Conservation (phyloP, 2,797 vertebrate species). For the Sebastiscus tertius region DNA sequence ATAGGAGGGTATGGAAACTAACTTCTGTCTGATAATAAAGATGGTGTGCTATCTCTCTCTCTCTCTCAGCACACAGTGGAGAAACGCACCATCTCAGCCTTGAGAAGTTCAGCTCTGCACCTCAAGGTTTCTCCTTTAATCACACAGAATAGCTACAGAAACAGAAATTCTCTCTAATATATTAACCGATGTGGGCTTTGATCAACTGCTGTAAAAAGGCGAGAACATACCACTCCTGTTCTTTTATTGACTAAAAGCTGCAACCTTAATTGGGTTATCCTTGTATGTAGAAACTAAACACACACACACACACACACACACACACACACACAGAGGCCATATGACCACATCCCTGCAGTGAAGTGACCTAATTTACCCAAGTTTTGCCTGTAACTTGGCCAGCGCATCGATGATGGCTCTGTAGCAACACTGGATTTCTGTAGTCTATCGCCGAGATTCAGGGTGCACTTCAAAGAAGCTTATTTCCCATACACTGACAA, state of each 20-base stretch:
- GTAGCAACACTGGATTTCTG: constrained; percentile 7
- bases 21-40: neutral
- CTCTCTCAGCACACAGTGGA: neutral
- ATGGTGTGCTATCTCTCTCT: neutral
- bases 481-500: constrained; percentile 40
- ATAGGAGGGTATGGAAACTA: neutral
- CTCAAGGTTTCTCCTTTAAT: constrained; percentile 25
- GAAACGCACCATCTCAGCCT: constrained; percentile 3
- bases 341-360: constrained; percentile 60
- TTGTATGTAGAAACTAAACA: neutral
- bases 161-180: neutral
- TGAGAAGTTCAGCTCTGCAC: neutral
- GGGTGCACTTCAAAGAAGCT: constrained; percentile 46
- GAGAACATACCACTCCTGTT: constrained; percentile 8
- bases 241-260: constrained; percentile 21
- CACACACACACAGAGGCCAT: constrained; percentile 14
- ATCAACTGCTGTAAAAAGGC: constrained; percentile 12
- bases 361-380: constrained; percentile 69
- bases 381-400: constrained; percentile 52
- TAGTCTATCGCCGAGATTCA: constrained; percentile 26
- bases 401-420: constrained; percentile 7
- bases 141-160: neutral
- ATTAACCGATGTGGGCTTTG: neutral
- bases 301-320: constrained; percentile 14
- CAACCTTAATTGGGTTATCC: constrained; percentile 48